A percentile compares a stretch with the other conserved stretches of the same genome.
Conservation (phyloP, 2,888 invertebrate species). For the Chesias legatella region DNA sequence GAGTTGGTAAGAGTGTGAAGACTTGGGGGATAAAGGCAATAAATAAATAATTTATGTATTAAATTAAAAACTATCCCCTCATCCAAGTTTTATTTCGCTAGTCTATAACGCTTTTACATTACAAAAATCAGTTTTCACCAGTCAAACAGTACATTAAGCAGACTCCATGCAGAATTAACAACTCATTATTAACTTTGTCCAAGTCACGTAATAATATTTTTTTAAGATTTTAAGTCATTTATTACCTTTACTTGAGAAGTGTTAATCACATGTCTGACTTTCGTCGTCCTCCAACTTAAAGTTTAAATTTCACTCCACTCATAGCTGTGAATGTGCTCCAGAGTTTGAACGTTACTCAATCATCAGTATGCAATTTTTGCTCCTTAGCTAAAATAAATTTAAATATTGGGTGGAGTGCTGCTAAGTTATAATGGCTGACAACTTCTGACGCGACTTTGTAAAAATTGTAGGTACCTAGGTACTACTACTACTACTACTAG, state of each 20-base stretch:
- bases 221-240: not conserved
- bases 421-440: constrained; percentile 8
- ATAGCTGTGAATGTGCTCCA: constrained; percentile 25
- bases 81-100: no score
- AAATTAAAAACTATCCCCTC: no score
- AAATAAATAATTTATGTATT: no score
- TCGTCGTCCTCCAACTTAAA: constrained; percentile 22
- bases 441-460: constrained; percentile 10
- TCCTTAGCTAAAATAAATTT: constrained; percentile 11
- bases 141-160: no score
- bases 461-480: not conserved
- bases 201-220: constrained; percentile 1
- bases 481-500: no score
- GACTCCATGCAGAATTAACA: not conserved
- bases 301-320: constrained; percentile 24
- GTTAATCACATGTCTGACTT: constrained; percentile 30
- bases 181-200: constrained; percentile 2
- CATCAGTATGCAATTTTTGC: constrained; percentile 17
- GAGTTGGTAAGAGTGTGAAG: no score
- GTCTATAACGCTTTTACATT: no score
- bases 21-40: no score
- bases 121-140: no score
- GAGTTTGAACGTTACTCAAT: constrained; percentile 28
- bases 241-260: constrained; percentile 17
- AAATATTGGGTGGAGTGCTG: constrained; percentile 16